Percentiles rank a stretch among this genome's conserved stretches.
These are phyloP conservation scores for Tetramorium alpestre DNA, from an alignment of 1,140 invertebrate genomes.

Conservation along the genomic window DNA sequence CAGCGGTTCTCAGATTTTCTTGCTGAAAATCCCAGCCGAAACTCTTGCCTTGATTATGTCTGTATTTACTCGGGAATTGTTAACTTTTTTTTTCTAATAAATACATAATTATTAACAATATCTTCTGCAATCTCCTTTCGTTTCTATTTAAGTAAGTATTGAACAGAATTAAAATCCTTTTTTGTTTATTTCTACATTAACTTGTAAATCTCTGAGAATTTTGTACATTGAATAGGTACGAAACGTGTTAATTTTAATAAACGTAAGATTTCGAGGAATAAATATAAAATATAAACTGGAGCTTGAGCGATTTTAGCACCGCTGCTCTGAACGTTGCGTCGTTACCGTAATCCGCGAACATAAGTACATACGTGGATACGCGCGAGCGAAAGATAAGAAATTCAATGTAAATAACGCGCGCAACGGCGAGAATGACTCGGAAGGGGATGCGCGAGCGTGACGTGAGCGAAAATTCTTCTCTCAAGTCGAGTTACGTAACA, in stretches of 20 bases:
- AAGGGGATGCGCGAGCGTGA: slow-evolving; percentile 46
- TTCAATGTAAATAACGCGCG: slow-evolving; percentile 59
- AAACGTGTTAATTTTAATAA: neutral
- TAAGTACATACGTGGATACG: slow-evolving; percentile 37
- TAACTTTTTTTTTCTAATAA: neutral
- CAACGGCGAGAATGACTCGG: slow-evolving; percentile 18
- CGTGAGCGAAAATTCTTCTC: slow-evolving; percentile 54
- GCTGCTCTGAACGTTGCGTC: slow-evolving; percentile 36
- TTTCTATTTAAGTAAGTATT: neutral
- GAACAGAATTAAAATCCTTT: neutral
- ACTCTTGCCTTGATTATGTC: neutral
- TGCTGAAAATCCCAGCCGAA: neutral
- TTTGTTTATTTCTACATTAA: neutral
- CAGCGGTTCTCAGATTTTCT: slow-evolving; percentile 46
- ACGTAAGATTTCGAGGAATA: too few relatives aligned
- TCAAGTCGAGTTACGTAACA: slow-evolving; percentile 58
- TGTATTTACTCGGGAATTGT: neutral
- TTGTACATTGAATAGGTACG: neutral
- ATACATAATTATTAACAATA: neutral
- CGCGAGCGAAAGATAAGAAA: slow-evolving; percentile 57
- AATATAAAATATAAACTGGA: neutral
- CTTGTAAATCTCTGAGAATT: neutral
- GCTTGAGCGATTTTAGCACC: neutral
- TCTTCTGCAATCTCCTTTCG: neutral
- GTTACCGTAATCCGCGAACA: slow-evolving; percentile 55